Conservation (phyloP, 2,113 vertebrate species). For the Stegastes partitus region DNA sequence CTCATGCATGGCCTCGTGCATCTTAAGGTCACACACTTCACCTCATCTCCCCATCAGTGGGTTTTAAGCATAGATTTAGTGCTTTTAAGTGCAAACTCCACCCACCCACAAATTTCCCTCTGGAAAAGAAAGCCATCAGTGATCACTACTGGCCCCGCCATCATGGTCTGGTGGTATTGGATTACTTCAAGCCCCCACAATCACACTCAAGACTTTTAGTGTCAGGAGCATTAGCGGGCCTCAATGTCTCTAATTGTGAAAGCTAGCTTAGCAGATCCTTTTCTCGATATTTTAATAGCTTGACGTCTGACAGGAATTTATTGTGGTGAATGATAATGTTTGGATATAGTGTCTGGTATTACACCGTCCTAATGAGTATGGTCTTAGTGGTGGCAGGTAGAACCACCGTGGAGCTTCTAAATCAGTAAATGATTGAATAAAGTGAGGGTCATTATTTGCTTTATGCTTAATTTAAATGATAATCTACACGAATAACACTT, state of each 20-base stretch:
- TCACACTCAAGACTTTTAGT: slow-evolving; percentile 55
- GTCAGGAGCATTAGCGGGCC: slow-evolving; percentile 37
- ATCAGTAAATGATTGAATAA: no score
- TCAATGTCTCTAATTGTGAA: slow-evolving; percentile 42
- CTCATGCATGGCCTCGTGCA: slow-evolving; percentile 9
- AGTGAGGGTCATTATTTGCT: no score
- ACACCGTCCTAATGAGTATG: no score
- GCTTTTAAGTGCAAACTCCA: slow-evolving; percentile 71
- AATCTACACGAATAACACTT: not conserved
- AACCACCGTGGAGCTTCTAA: no score
- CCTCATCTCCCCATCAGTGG: slow-evolving; percentile 56
- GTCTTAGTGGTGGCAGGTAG: no score
- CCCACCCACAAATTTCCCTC: slow-evolving; percentile 51
- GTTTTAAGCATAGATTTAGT: slow-evolving; percentile 59
- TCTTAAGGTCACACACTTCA: slow-evolving; percentile 30
- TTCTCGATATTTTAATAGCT: not conserved
- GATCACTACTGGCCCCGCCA: slow-evolving; percentile 52
- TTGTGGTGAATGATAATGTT: not conserved
- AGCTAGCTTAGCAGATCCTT: slow-evolving; percentile 1
- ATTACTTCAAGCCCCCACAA: slow-evolving; percentile 70
- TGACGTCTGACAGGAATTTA: not conserved
- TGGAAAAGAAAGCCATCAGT: slow-evolving; percentile 70
- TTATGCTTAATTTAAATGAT: not conserved
- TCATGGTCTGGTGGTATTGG: slow-evolving; percentile 62
- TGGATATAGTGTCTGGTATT: not conserved